phyloP scores from a whole-genome alignment of 2,113 vertebrate species.

The Todiramphus saurophagus region DNA sequence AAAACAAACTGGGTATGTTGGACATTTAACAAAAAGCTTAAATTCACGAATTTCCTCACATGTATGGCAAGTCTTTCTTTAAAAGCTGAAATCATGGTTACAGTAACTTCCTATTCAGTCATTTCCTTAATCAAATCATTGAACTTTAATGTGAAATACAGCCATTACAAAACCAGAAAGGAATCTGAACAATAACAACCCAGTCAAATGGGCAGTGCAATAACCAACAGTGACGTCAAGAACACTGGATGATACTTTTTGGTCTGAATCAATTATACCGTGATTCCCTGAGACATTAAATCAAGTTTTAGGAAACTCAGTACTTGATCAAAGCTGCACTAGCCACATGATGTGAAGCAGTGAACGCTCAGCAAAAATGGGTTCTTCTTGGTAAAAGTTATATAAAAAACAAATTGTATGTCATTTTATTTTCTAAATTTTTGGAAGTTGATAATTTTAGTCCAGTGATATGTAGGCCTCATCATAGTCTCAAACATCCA shows the following conservation, averaged over 20 bases:
- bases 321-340: neutral
- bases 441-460: neutral
- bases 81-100: conserved; percentile 60
- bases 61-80: conserved; percentile 56
- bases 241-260: conserved; percentile 59
- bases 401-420: neutral
- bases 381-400: neutral
- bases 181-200: conserved; percentile 64
- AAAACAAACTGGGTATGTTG: neutral
- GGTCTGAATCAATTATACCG: conserved; percentile 43
- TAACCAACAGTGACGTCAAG: conserved; percentile 32
- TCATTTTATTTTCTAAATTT: neutral
- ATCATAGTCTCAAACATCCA: neutral
- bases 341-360: neutral
- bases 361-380: neutral
- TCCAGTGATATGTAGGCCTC: accelerated
- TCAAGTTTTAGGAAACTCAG: neutral
- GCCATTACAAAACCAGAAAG: conserved; percentile 61
- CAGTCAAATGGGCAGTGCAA: neutral
- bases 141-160: conserved; percentile 69
- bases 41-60: conserved; percentile 20
- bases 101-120: conserved; percentile 72
- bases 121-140: conserved; percentile 72
- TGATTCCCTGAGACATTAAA: neutral
- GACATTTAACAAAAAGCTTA: conserved; percentile 4